Base-by-base conservation (phyloP, 1,140 invertebrate genomes). In the Probaryconus sp. region DNA sequence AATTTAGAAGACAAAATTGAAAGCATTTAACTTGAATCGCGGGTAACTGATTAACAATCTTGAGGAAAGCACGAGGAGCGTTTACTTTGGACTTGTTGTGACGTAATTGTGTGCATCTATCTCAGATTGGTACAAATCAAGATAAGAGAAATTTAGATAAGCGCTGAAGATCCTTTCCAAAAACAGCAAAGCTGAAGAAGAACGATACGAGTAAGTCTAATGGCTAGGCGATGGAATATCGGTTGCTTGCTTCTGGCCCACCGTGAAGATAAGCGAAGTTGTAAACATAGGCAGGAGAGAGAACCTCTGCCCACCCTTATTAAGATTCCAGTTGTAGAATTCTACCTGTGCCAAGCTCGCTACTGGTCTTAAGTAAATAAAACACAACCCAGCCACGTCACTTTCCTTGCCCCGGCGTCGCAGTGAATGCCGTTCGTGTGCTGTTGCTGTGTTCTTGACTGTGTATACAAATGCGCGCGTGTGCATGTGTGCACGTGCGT, bases 311-410 rank as follows among this genome's bases (percentile, higher is more conserved):
- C 80, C 81, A 85, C 85, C 84, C 85, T 87, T 87, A 86, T 87
- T 87, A 87, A 86, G 81, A 88, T 86, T 86, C 85, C 85, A 86
- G 79, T 79, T 81, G 81, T 84, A 84, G 85, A 87, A 87, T 87
- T 86, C 83, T 88, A 86, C 85, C 85, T 87, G 86, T 81, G 79
- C 79, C 51, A 63, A 80, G 79, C 78, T 81, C 76, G 83, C 85
- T 87, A 87, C 86, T 87, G 82, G 86, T 86, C 86, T 87, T 87
- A 79, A 84, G 84, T 86, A 87, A 87, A 87, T 86, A 87, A 87
- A 87, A 85, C 81, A 85, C 81, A 79, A 85, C 64, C 79, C 76
- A 80, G 77, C 80, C 80, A 79, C 77, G 77, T 83, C 79, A 79
- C 78, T 79, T 79, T 78, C 78, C 81, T 80, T 78, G 37, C 38